A percentile compares a stretch with the other conserved stretches of the same genome.
Evolutionary conservation across 92 coral and sea anemone genomes (phyloP).

Genomic region (Epizoanthus ramosus): DNA sequence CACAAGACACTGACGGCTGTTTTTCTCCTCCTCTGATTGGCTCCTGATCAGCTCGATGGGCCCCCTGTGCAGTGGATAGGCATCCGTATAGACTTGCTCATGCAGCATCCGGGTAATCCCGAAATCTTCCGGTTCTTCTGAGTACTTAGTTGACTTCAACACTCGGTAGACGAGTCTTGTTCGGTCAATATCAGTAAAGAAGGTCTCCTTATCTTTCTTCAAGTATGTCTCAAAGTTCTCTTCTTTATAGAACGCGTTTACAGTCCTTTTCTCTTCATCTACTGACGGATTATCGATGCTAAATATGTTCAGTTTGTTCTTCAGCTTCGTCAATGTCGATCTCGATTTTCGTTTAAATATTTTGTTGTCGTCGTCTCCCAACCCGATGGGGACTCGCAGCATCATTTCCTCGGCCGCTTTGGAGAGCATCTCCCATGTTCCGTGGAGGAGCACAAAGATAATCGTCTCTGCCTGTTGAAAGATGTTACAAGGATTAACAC

Average conservation of each 20-base stretch:
- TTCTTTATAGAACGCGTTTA: constrained; percentile 8
- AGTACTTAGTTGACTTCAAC: constrained; percentile 50
- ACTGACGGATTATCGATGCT: constrained; percentile 33
- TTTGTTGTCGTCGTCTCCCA: background rate
- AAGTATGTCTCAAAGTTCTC: constrained; percentile 5
- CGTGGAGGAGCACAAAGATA: constrained; percentile 22
- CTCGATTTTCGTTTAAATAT: background rate
- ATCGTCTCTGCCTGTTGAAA: background rate
- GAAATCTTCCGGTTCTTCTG: constrained; percentile 44
- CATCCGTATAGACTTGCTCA: constrained; percentile 44
- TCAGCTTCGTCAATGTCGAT: background rate
- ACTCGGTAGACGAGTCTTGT: constrained; percentile 53
- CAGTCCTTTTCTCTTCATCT: constrained; percentile 1
- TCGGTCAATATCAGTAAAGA: constrained; percentile 54
- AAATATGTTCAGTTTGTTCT: constrained; percentile 6
- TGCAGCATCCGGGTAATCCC: constrained; percentile 51
- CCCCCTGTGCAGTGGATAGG: constrained; percentile 58
- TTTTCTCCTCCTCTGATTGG: constrained; percentile 11
- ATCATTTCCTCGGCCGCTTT: constrained; percentile 25
- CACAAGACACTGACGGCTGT: constrained; percentile 51
- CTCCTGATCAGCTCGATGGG: constrained; percentile 23
- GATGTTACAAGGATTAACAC: too few species aligned
- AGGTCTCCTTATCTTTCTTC: constrained; percentile 18
- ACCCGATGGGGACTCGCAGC: constrained; percentile 8
- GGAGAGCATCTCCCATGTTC: constrained; percentile 26